phyloP scores from a whole-genome alignment of 92 coral and sea anemone genomes.

The Porites evermanni region DNA sequence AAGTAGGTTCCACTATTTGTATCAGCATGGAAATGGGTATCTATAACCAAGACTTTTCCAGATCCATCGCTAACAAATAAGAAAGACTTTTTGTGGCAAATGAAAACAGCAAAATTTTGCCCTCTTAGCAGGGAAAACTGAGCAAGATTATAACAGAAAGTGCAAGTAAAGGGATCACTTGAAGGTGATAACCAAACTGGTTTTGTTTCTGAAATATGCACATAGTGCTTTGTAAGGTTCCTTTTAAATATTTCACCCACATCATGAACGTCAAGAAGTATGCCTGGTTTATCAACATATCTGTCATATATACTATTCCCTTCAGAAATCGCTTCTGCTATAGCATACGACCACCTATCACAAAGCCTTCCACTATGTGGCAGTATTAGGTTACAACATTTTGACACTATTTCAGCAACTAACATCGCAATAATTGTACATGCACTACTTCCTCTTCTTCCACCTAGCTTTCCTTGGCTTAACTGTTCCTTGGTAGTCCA shows the following conservation, averaged over 20 bases:
- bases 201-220: slow-evolving; percentile 25
- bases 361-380: slow-evolving; percentile 36
- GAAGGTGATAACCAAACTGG: slow-evolving; percentile 35
- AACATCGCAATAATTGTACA: slow-evolving; percentile 13
- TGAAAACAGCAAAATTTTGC: slow-evolving; percentile 21
- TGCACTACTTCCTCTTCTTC: slow-evolving; percentile 35
- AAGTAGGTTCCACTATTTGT: slow-evolving; percentile 25
- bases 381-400: slow-evolving; percentile 5
- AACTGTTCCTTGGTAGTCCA: slow-evolving; percentile 34
- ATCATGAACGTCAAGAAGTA: slow-evolving; percentile 14
- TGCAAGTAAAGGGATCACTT: slow-evolving; percentile 31
- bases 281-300: slow-evolving; percentile 20
- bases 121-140: slow-evolving; percentile 26
- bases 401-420: slow-evolving; percentile 6
- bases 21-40: slow-evolving; percentile 36
- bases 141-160: slow-evolving; percentile 19
- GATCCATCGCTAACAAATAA: slow-evolving; percentile 30
- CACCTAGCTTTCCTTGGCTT: slow-evolving; percentile 36
- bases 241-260: slow-evolving; percentile 12
- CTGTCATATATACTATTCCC: slow-evolving; percentile 28
- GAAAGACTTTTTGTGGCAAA: slow-evolving; percentile 5
- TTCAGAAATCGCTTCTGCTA: slow-evolving; percentile 23
- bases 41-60: slow-evolving; percentile 29
- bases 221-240: not conserved
- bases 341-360: slow-evolving; percentile 24